Base-by-base conservation (phyloP, 2,113 vertebrate species). In the Burhinus oedicnemus region DNA sequence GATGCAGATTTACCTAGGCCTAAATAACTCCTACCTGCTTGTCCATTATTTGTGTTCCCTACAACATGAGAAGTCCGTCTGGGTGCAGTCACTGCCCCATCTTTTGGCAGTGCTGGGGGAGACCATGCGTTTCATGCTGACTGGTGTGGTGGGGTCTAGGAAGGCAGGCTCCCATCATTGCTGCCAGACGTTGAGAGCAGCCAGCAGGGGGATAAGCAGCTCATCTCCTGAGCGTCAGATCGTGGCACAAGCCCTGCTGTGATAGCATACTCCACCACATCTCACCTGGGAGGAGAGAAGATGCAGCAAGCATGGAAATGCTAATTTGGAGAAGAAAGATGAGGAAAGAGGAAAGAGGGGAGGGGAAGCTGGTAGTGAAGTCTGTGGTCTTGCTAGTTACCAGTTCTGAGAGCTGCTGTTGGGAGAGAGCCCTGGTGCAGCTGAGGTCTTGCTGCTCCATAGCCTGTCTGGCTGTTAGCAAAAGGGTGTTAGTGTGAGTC, bases 161-260 rank as follows among this genome's bases (percentile, higher is more conserved):
- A 65, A 69, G 44, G 36, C 14, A 74, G 44, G 17, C 6, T 82
- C 27, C 30, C 42, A 29, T 51, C 30, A 18, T 36, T 0, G 0
- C 23, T 90, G 34, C 12, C 11, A 3, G 87, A 44, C 7, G 5
- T 0, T 15, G 16, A 86, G 66, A 75, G 34, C 21, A 84, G 51
- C 23, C 13, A 5, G 13, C 1, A 10, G 5, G 6, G 9, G 26
- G 21, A n/a, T 16, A 82, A 78, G 34, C 8, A n/a, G 51, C 0
- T 1, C 27, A 20, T 11, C 26, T 77, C 68, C 42, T 51, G 54
- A 89, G n/a, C 10, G 22, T 36, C 44, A 55, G 18, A 38, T 27
- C 5, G 3, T 9, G n/a, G 36, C 51, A 82, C 36, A 61, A 83
- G 9, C 8, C 25, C 22, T 82, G 88, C 11, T 0, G 0, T 32